Evolutionary conservation across 2,113 vertebrate genomes (phyloP), one percentile per base, ranked within the genome.

Genomic region (Dinomys branickii): DNA sequence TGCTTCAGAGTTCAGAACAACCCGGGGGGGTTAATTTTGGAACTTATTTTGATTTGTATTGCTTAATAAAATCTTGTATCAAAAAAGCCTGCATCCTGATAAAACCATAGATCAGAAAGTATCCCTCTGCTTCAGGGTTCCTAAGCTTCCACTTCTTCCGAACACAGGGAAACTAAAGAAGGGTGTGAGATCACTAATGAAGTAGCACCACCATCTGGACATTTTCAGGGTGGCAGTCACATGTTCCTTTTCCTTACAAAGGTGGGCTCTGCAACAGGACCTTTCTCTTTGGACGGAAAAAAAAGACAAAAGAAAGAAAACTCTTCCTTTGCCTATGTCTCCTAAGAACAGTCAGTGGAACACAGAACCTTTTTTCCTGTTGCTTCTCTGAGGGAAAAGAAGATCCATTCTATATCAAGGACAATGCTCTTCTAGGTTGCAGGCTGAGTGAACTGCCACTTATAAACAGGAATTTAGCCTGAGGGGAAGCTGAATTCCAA

Each of bases 131-230:
- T 54, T 87, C 71, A 77, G 50, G 17, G 63, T 91, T 86, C 71
- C 47, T 35, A 14, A 88, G 94, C 52, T 73, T 87, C 71, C 65
- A 52, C 61, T 67, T 94, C 80, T 33, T 13, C 35, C 14, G 75
- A 75, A 88, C 5, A 10, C 54, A 58, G 1, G 26, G 50, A 94
- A 61, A 50, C 10, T 0, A 0, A 50, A 17, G 58, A 9, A 0
- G 7, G 0, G 17, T 17, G 2, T 8, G 7, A 52, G 19, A 92
- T 97, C 95, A 97, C 95, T 52, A 98, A 71, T 98, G 98, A 96
- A 82, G 91, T 95, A 98, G 98, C 97, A 95, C 98, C 99, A 98
- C 96, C 97, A 58, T 11, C 98, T 98, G 99, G 98, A 58, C 0
- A 33, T 85, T 96, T 97, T 89, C 2, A 88, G 92, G 97, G 98